Conservation (phyloP, 2,888 invertebrate genomes). For the Nomada ruficornis region DNA sequence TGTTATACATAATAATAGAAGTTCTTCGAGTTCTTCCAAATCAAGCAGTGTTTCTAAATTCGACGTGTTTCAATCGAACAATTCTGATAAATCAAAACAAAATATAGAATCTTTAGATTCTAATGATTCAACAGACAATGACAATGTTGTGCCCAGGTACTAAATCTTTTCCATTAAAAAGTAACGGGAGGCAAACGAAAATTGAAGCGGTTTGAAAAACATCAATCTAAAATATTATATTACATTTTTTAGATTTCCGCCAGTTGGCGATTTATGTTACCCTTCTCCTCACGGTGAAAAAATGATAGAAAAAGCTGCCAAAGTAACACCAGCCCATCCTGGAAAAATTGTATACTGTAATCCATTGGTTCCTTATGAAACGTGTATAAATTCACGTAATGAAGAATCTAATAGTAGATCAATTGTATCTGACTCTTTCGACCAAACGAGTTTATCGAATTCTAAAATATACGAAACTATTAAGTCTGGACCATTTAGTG, state of each 20-base stretch:
- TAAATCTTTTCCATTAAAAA: not conserved
- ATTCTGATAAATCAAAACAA: slow-evolving; percentile 13
- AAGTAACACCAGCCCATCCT: slow-evolving; percentile 72
- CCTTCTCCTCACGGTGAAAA: slow-evolving; percentile 34
- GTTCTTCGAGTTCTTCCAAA: not conserved
- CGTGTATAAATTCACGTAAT: slow-evolving; percentile 41
- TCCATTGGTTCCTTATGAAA: slow-evolving; percentile 38
- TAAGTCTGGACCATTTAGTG: not conserved
- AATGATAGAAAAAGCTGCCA: slow-evolving; percentile 39
- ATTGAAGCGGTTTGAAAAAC: not conserved
- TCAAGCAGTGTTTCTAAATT: not conserved
- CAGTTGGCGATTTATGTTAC: slow-evolving; percentile 72
- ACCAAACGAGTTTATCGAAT: not conserved
- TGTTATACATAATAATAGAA: not conserved
- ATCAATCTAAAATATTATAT: not conserved
- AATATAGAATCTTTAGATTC: slow-evolving; percentile 37
- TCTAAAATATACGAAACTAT: not conserved
- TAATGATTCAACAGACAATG: slow-evolving; percentile 24
- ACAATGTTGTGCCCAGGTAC: slow-evolving; percentile 58
- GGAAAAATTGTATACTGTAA: slow-evolving; percentile 62
- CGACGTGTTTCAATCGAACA: not conserved
- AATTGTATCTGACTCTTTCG: not conserved
- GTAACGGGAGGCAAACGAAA: too few relatives aligned
- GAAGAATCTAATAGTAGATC: slow-evolving; percentile 38
- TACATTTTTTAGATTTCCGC: slow-evolving; percentile 63